Percentiles rank a stretch among this genome's conserved stretches.
Conservation (phyloP, 2,888 invertebrate species). For the Colostygia pectinataria region DNA sequence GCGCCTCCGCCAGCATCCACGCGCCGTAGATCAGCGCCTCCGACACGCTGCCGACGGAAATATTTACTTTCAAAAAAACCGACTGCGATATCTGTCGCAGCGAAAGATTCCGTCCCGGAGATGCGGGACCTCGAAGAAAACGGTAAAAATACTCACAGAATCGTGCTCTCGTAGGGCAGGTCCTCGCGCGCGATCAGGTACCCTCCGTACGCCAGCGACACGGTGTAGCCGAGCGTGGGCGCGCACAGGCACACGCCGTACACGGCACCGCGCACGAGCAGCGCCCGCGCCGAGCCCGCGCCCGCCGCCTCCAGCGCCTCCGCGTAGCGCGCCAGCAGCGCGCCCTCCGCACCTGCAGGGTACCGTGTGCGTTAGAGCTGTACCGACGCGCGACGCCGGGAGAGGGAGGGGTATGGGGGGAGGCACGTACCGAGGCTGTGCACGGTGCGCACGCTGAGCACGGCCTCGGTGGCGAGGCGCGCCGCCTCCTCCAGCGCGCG, state of each 20-base stretch:
- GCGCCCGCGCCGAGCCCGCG: conserved; percentile 61
- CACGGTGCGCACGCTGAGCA: conserved; percentile 85
- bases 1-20: conserved; percentile 90
- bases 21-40: conserved; percentile 90
- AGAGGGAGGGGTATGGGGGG: not conserved
- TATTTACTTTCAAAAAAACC: too few relatives aligned
- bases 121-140: not conserved
- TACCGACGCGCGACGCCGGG: conserved; percentile 37
- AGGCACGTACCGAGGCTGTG: conserved; percentile 79
- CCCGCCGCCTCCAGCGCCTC: conserved; percentile 67
- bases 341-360: conserved; percentile 67
- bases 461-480: conserved; percentile 85
- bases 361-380: conserved; percentile 60
- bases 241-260: conserved; percentile 87
- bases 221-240: conserved; percentile 87
- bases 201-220: conserved; percentile 88
- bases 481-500: conserved; percentile 83
- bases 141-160: conserved; percentile 86
- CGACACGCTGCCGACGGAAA: conserved; percentile 84
- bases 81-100: too few relatives aligned
- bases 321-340: conserved; percentile 63
- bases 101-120: too few relatives aligned
- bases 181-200: conserved; percentile 84
- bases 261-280: conserved; percentile 84
- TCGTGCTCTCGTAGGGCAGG: conserved; percentile 85